Evolutionary conservation across 2,888 invertebrate species (phyloP).

Genomic region (Drosophila nr. perissopoda): DNA sequence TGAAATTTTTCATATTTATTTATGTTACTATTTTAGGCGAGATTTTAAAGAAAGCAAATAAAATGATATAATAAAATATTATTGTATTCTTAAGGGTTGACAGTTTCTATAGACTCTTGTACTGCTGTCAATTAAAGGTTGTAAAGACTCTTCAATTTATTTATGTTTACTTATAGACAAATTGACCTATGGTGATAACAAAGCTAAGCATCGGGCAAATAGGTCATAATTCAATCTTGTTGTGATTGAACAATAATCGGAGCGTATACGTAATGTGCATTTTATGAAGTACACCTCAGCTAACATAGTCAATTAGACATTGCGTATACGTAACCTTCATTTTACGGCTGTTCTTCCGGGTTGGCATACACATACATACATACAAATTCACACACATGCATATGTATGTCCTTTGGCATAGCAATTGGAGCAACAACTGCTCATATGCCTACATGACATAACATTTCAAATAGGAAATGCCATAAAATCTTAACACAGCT

Average conservation of each 20-base stretch:
- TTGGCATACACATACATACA: slow-evolving; percentile 19
- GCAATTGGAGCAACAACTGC: slow-evolving; percentile 38
- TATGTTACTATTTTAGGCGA: not conserved
- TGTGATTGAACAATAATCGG: not conserved
- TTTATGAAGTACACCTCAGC: not conserved
- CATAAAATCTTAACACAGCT: slow-evolving; percentile 33
- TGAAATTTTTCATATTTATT: not conserved
- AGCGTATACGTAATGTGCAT: not conserved
- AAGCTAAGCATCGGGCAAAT: not conserved
- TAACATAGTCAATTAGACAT: slow-evolving; percentile 9
- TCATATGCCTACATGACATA: slow-evolving; percentile 61
- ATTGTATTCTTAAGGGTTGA: not conserved
- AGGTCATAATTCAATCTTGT: not conserved
- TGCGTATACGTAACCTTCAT: slow-evolving; percentile 59
- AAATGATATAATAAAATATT: not conserved
- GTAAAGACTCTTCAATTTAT: not conserved
- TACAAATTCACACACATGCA: slow-evolving; percentile 4
- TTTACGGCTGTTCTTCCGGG: slow-evolving; percentile 60
- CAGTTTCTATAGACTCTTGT: not conserved
- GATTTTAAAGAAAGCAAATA: too few species aligned
- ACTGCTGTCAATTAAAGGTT: not conserved
- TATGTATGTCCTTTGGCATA: slow-evolving; percentile 38
- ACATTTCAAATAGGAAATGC: slow-evolving; percentile 64
- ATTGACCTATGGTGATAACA: not conserved
- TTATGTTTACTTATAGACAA: not conserved